A percentile compares a stretch with the other conserved stretches of the same genome.
Evolutionary conservation across 2,888 invertebrate genomes (phyloP).

Genomic region (Salpingus planirostris): DNA sequence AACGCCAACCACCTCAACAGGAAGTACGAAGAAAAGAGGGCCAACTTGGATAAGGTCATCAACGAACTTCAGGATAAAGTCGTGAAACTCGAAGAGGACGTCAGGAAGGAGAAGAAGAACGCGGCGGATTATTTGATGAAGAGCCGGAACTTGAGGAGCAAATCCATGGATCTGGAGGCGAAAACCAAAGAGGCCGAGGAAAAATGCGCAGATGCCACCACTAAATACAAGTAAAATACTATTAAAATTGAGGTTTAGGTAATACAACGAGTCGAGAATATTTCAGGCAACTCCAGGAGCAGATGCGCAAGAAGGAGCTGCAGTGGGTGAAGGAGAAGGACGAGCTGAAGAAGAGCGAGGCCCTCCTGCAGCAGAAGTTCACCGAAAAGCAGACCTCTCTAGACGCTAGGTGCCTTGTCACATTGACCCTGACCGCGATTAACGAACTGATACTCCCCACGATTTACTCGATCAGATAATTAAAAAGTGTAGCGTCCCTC

Average conservation of each 20-base stretch:
- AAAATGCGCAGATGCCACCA: slow-evolving; percentile 31
- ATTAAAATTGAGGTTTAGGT: neutral
- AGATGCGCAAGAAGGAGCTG: slow-evolving; percentile 30
- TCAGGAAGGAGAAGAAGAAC: slow-evolving; percentile 27
- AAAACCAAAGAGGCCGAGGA: slow-evolving; percentile 39
- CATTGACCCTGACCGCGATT: slow-evolving; percentile 34
- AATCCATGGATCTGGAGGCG: slow-evolving; percentile 41
- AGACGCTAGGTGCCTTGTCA: slow-evolving; percentile 38
- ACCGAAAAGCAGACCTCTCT: slow-evolving; percentile 29
- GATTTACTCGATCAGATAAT: no score
- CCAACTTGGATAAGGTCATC: slow-evolving; percentile 22
- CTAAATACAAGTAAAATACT: slow-evolving; percentile 26
- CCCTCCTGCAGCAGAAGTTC: slow-evolving; percentile 29
- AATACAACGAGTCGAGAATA: slow-evolving; percentile 2
- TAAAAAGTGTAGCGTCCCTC: no score
- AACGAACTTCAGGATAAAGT: slow-evolving; percentile 28
- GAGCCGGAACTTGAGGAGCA: slow-evolving; percentile 37
- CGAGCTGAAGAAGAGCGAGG: slow-evolving; percentile 30
- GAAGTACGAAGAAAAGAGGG: slow-evolving; percentile 27
- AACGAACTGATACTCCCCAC: slow-evolving; percentile 34
- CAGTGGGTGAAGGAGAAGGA: slow-evolving; percentile 34
- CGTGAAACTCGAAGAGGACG: slow-evolving; percentile 29
- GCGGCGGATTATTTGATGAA: slow-evolving; percentile 23
- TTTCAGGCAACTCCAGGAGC: slow-evolving; percentile 30
- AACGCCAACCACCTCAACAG: slow-evolving; percentile 16